Base-by-base conservation (phyloP, 2,888 invertebrate species). In the Athrips mouffetella region DNA sequence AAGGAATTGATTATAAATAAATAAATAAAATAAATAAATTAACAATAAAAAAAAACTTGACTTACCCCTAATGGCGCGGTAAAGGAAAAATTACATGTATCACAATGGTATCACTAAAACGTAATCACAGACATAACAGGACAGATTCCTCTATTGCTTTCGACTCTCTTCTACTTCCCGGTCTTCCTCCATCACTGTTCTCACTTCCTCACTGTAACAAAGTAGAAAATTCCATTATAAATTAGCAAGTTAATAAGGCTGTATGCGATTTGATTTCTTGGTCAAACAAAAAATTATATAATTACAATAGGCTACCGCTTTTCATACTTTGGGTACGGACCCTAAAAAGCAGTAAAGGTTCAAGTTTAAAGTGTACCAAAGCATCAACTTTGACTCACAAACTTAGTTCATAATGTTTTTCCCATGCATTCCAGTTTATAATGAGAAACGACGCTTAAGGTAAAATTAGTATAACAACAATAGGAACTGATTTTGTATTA, bases 91-190 rank as follows among this genome's bases (percentile, higher is more conserved):
- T 37, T 18, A 21, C 40, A 46, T 35, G 46, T 46, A 52, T 54
- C 53, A 59, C 55, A 52, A 53, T 39, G 16, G 11, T 47, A 51
- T 56, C 54, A 58, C 58, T 41, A 29, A 33, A 52, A 52, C 48
- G 25, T 33, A 45, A 60, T 58, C 59, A 55, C 54, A 59, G 59
- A 54, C 60, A 60, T 62, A 57, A 55, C 49, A 50, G 52, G 50
- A 57, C 55, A 52, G 50, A 55, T 49, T 50, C 37, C 33, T 37
- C 55, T 54, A 53, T 48, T 46, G 31, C 11, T 47, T 49, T 53
- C 47, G 47, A 16, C 15, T 15, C 13, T 6, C 33, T 33, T 10
- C 13, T 6, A 27, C 41, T 41, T 41, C 41, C 8, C 27, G 5
- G n/a, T 25, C 31, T 35, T 41, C 44, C 49, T 49, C 55, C 55